A percentile compares a stretch with the other conserved stretches of the same genome.
Conservation (phyloP, 2,797 vertebrate species). For the Triplophysa bombifrons region DNA sequence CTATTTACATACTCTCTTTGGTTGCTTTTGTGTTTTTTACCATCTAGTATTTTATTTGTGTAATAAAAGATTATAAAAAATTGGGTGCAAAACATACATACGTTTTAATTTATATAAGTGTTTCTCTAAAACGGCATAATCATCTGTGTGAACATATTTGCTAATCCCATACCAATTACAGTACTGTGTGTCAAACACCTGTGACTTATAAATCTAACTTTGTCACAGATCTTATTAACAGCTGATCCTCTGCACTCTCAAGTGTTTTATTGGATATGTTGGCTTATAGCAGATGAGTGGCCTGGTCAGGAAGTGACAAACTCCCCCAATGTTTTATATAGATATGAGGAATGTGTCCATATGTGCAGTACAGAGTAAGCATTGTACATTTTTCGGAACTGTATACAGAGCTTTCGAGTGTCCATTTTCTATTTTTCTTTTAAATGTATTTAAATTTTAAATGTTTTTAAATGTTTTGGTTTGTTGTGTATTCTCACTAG, state of each 20-base stretch:
- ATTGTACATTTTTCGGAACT: background rate
- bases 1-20: background rate
- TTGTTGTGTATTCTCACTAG: too few species aligned
- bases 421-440: too few species aligned
- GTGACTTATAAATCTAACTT: slow-evolving; percentile 56
- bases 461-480: too few species aligned
- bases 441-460: too few species aligned
- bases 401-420: background rate
- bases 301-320: slow-evolving; percentile 22
- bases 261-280: slow-evolving; percentile 40
- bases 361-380: slow-evolving; percentile 9
- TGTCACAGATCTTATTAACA: slow-evolving; percentile 50
- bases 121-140: background rate
- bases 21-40: background rate
- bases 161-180: background rate
- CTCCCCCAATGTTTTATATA: slow-evolving; percentile 30
- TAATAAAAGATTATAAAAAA: background rate
- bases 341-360: slow-evolving; percentile 42
- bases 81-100: background rate
- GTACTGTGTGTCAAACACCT: slow-evolving; percentile 44
- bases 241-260: slow-evolving; percentile 48
- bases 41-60: background rate
- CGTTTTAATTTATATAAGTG: background rate
- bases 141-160: background rate
- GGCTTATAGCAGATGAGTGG: slow-evolving; percentile 36